phyloP scores from a whole-genome alignment of 2,113 vertebrate species.

The Callocephalon fimbriatum region DNA sequence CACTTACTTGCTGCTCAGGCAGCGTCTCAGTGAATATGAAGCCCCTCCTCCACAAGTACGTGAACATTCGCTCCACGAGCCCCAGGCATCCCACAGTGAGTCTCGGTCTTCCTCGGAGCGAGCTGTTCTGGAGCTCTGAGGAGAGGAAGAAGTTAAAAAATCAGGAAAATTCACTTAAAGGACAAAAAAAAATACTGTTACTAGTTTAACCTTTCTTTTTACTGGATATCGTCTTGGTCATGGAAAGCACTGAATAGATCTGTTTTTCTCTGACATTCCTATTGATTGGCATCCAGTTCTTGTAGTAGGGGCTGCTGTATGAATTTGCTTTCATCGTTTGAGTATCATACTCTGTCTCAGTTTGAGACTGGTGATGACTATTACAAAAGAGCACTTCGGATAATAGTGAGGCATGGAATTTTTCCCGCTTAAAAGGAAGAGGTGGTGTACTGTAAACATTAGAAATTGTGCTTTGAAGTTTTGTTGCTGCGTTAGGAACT shows the following conservation, averaged over 20 bases:
- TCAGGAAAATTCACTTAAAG: not conserved
- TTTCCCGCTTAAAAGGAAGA: not conserved
- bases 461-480: not conserved
- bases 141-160: not conserved
- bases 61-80: constrained; percentile 95
- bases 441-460: not conserved
- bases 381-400: not conserved
- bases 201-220: not conserved
- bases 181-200: not conserved
- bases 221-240: not conserved
- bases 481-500: not conserved
- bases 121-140: constrained; percentile 89
- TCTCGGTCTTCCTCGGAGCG: constrained; percentile 93
- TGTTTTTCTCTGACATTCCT: not conserved
- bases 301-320: not conserved
- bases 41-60: constrained; percentile 95
- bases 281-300: not conserved
- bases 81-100: constrained; percentile 95
- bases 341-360: not conserved
- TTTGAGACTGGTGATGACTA: not conserved
- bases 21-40: constrained; percentile 92
- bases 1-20: constrained; percentile 92
- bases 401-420: not conserved
- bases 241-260: not conserved
- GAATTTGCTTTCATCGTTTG: not conserved